A percentile compares a stretch with the other conserved stretches of the same genome.
These are phyloP conservation scores for Melanotus villosus DNA, from an alignment of 2,888 invertebrate species.

Conservation along the genomic window DNA sequence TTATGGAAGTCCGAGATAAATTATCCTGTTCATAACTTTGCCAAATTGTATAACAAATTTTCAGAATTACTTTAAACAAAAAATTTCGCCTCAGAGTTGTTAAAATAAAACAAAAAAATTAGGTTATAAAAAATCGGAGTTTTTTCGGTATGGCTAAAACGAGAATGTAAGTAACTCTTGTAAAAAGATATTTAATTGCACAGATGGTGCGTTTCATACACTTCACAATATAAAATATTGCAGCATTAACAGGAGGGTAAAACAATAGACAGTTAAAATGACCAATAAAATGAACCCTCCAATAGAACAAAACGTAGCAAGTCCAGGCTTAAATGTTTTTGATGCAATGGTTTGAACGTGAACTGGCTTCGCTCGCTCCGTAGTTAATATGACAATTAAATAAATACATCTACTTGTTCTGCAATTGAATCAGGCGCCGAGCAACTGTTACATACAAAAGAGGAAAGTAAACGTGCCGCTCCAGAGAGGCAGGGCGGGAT, in stretches of 20 bases:
- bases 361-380: neutral
- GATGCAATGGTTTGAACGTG: constrained; percentile 12
- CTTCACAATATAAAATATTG: constrained; percentile 30
- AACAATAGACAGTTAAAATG: constrained; percentile 39
- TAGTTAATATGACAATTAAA: constrained; percentile 43
- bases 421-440: constrained; percentile 49
- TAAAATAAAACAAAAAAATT: too few relatives aligned
- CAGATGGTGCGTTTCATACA: constrained; percentile 38
- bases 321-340: constrained; percentile 13
- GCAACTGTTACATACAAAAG: constrained; percentile 20
- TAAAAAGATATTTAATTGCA: constrained; percentile 16
- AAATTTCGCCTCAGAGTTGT: too few relatives aligned
- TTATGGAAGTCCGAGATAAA: too few relatives aligned
- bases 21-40: too few relatives aligned
- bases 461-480: neutral
- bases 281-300: constrained; percentile 39
- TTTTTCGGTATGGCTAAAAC: too few relatives aligned
- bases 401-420: constrained; percentile 47
- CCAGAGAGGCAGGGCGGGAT: too few relatives aligned
- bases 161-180: too few relatives aligned
- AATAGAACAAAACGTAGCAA: constrained; percentile 7
- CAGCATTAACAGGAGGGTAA: constrained; percentile 34
- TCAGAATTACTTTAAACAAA: too few relatives aligned
- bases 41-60: too few relatives aligned
- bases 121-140: too few relatives aligned